Base-by-base conservation (phyloP, 2,888 invertebrate genomes). In the Agrilus mali region DNA sequence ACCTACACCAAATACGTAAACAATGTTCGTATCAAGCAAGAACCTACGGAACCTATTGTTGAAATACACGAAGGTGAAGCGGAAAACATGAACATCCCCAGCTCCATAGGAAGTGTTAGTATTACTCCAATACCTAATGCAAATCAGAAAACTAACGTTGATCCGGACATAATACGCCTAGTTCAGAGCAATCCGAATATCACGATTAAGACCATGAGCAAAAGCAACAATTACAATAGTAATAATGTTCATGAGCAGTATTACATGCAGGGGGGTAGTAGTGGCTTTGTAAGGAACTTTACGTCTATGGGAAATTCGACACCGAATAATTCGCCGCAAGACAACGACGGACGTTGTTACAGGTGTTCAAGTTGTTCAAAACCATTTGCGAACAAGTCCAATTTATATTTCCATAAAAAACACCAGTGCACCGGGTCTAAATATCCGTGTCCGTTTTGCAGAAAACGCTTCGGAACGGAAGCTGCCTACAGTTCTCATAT, bases 401-500 rank as follows among this genome's bases (percentile, higher is more conserved):
- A 64, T 50, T 53, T 68, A 40, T 67, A 67, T 53, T 67, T 67
- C 50, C 68, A 68, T 46, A 67, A 67, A 52, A 67, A 67, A 50
- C 65, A 66, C 49, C 63, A 66, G 44, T 67, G 67, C 49, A 63
- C 65, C 44, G 66, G 67, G 4, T 66, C 66, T 1, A 57, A 63
- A 41, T 65, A 64, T 53, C 67, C 67, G 20, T 67, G 68, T 53
- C 67, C 67, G 20, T 68, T 68, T 50, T 68, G 67, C 47, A 66
- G 66, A 48, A 66, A 67, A 47, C 59, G 67, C 4, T 67, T 68
- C 45, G 66, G 66, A 2, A 67, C 66, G 3, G 65, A 67, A 46
- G 62, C 65, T 5, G 66, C 66, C n/a, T 68, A 68, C 47, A 67
- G 67, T 53, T 64, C 66, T 16, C 68, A 67, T 50, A 67, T 68